Conservation (phyloP, 2,113 vertebrate species). For the Lycocorax pyrrhopterus region DNA sequence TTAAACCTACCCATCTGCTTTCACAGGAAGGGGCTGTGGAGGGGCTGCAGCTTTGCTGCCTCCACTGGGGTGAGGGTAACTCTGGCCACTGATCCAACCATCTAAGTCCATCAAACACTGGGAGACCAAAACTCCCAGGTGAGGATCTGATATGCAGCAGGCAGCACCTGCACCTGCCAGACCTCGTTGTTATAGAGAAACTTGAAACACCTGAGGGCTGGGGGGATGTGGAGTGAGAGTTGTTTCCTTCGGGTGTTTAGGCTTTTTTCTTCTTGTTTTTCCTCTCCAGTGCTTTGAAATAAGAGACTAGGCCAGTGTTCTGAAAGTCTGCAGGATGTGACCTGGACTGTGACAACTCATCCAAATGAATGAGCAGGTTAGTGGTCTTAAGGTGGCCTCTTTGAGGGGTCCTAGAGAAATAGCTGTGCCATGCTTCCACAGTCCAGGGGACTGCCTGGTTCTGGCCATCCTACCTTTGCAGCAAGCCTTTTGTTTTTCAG, state of each 20-base stretch:
- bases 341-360: not conserved
- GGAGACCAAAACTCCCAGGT: not conserved
- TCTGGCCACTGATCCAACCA: too few species aligned
- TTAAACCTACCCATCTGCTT: not conserved
- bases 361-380: not conserved
- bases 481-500: not conserved
- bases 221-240: not conserved
- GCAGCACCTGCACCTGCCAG: not conserved
- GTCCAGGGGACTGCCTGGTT: not conserved
- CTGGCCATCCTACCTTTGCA: not conserved
- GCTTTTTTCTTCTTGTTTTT: not conserved
- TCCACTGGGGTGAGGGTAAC: fast-evolving
- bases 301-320: not conserved
- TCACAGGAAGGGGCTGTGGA: not conserved
- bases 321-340: not conserved
- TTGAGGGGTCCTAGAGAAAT: not conserved
- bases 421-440: not conserved
- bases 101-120: too few species aligned
- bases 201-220: not conserved
- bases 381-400: not conserved
- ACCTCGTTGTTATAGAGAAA: fast-evolving
- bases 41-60: not conserved
- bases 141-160: not conserved
- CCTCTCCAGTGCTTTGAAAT: not conserved
- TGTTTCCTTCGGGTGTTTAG: not conserved